Evolutionary conservation across 1,140 invertebrate genomes (phyloP), one percentile per base, ranked within the genome.

Genomic region (Danaus melanippus): DNA sequence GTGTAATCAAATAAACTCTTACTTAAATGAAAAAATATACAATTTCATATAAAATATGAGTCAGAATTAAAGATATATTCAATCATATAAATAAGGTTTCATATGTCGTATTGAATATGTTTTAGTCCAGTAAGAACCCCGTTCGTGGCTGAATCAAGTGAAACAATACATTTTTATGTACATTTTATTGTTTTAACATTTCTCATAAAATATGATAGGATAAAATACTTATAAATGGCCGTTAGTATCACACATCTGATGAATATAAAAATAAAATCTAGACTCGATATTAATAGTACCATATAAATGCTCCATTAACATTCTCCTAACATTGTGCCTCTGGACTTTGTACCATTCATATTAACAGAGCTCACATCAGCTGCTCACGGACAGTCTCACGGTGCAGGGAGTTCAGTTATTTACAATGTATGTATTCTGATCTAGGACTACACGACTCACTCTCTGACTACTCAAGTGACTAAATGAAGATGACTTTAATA

Each of bases 191-290:
- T 46, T 58, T 15, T 60, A 64, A 59, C 56, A 39, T 52, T 53
- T 48, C 49, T 44, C 44, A 42, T 53, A 58, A 47, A 59, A 54
- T 60, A 54, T 50, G 43, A 42, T 48, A 64, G 12, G 40, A 61
- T 50, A 63, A 21, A 69, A 69, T 69, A 69, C 63, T 66, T 49
- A 47, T 64, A 62, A 56, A 69, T 69, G 67, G 67, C 67, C 56
- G 55, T 60, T 60, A 50, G 53, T 69, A 69, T 69, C 67, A 69
- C 67, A 69, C 48, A 40, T 50, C 12, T 41, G 11, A 50, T 9
- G 41, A 50, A 10, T 40, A 50, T n/a, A 0, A 10, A 49, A 10
- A 1, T 49, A 10, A 12, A 41, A 40, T 9, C 12, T 6, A 10
- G 17, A 32, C 46, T n/a, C 17, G 15, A 47, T 32, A 32, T 21